Conservation (phyloP, 2,113 vertebrate genomes). For the Dipodomys spectabilis region DNA sequence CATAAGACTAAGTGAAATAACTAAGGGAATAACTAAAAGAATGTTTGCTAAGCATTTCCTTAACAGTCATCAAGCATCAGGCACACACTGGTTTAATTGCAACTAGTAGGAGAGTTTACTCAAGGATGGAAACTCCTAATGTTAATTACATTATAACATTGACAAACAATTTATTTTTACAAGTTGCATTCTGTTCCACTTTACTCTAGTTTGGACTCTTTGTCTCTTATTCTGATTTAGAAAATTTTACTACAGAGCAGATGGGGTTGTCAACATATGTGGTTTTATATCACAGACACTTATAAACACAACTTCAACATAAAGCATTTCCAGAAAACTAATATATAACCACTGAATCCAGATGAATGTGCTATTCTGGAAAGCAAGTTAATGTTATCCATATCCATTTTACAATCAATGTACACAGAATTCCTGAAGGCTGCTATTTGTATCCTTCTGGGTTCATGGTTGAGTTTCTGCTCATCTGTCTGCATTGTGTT, state of each 20-base stretch:
- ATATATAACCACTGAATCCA: not conserved
- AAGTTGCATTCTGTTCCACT: not conserved
- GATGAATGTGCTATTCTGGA: slow-evolving; percentile 13
- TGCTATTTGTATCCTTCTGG: not conserved
- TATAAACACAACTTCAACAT: slow-evolving; percentile 24
- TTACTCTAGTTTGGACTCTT: not conserved
- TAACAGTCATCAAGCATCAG: not conserved
- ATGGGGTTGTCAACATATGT: slow-evolving; percentile 31
- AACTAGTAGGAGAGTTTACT: not conserved
- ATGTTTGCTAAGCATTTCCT: not conserved
- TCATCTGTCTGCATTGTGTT: not conserved
- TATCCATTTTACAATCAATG: not conserved
- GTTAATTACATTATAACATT: slow-evolving; percentile 59
- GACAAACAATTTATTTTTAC: slow-evolving; percentile 48
- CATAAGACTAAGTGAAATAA: slow-evolving; percentile 6
- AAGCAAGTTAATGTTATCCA: not conserved
- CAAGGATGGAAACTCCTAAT: not conserved
- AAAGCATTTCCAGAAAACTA: slow-evolving; percentile 11
- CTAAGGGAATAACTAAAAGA: not conserved
- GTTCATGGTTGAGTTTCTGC: accelerated
- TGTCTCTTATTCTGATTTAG: slow-evolving; percentile 4
- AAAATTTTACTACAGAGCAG: slow-evolving; percentile 41
- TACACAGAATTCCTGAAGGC: not conserved
- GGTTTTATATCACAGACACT: slow-evolving; percentile 46
- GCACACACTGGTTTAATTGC: not conserved